Base-by-base conservation (phyloP, 2,113 vertebrate genomes). In the Baryphthengus martii region DNA sequence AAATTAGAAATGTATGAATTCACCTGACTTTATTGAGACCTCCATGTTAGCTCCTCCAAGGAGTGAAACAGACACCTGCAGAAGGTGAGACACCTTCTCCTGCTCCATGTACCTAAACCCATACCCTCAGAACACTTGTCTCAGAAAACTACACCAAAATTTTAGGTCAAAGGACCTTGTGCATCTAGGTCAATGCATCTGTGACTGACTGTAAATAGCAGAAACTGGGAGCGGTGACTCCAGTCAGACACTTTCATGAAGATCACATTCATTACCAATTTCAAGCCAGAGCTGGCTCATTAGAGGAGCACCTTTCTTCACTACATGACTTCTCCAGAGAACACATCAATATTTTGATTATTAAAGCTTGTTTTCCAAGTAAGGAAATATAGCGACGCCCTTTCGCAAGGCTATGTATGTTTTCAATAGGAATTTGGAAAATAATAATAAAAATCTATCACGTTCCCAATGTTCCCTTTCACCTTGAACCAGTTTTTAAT, bases 201-300 rank as follows among this genome's bases (percentile, higher is more conserved):
- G 33, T 17, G n/a, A 18, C 35, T 53, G 28, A 12, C 31, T 40
- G 31, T 7, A 19, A 17, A 39, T 4, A 29, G 21, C 0, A 1
- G 35, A 49, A 23, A 47, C 44, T 12, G 45, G 29, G 26, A 71
- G 33, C 67, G 35, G 52, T 7, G 37, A 39, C 49, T 17, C 13
- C n/a, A 62, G 10, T 19, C 56, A 16, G 40, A 24, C 31, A 4
- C 6, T 4, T 47, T 14, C 44, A 25, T 26, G 40, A 44, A 56
- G 85, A 67, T 42, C 1, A 4, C 7, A 9, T 67, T 65, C 6
- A 2, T 66, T 44, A 35, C 15, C 42, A 5, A 13, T 62, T 49
- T 35, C 23, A 39, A 79, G 26, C 20, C 9, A 9, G 42, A 66
- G 31, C 33, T 42, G 62, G 8, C 20, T 88, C 29, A 1, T 33